These are phyloP conservation scores for Hypomecis atomaria DNA, from an alignment of 2,888 invertebrate genomes.

Conservation along the genomic window DNA sequence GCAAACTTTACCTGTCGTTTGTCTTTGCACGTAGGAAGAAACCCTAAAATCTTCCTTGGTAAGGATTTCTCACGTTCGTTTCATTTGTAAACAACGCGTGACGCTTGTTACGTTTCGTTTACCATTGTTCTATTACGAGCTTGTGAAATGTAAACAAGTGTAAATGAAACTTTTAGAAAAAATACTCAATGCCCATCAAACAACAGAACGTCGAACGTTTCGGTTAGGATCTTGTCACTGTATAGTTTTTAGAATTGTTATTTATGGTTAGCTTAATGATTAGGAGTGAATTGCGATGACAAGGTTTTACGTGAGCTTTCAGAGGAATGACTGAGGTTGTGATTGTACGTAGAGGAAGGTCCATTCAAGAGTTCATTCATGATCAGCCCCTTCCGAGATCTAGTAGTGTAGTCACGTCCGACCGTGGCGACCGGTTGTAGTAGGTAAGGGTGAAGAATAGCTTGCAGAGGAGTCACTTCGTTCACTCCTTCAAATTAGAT, in stretches of 20 bases:
- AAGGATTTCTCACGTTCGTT: slow-evolving; percentile 79
- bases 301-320: slow-evolving; percentile 2
- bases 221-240: slow-evolving; percentile 11
- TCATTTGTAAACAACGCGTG: slow-evolving; percentile 73
- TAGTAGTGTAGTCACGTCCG: slow-evolving; percentile 68
- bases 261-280: slow-evolving; percentile 1
- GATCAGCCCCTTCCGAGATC: slow-evolving; percentile 49
- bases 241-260: background rate
- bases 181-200: slow-evolving; percentile 48
- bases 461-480: background rate
- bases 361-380: slow-evolving; percentile 61
- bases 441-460: slow-evolving; percentile 51
- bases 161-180: slow-evolving; percentile 62
- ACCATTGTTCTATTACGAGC: slow-evolving; percentile 74
- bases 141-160: slow-evolving; percentile 76
- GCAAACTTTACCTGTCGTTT: slow-evolving; percentile 62
- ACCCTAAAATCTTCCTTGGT: slow-evolving; percentile 16
- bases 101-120: slow-evolving; percentile 75
- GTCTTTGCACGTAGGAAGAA: slow-evolving; percentile 72
- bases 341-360: slow-evolving; percentile 10
- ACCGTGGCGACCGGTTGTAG: slow-evolving; percentile 56
- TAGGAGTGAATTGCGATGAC: slow-evolving; percentile 39
- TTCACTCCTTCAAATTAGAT: no score
- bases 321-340: background rate
- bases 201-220: background rate